Base-by-base conservation (phyloP, 2,888 invertebrate species). In the Oligia fasciuncula region DNA sequence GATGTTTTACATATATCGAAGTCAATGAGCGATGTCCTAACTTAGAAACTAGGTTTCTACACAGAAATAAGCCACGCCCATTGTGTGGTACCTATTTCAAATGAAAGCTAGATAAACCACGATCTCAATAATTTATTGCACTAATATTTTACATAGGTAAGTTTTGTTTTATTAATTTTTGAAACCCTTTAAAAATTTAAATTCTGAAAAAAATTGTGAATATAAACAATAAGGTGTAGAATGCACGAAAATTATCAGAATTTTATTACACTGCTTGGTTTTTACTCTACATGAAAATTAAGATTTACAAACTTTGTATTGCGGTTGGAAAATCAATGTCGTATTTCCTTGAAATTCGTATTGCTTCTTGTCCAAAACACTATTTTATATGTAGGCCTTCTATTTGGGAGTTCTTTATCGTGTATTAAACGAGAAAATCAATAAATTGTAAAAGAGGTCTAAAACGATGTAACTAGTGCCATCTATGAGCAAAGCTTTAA, bases 301-400 rank as follows among this genome's bases (percentile, higher is more conserved):
- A 49, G 13, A 1, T 40, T 57, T 67, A 60, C 66, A 77, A 77
- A 66, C 19, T 60, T 51, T 23, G 40, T 51, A 19, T 66, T 76
- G 76, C 66, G 49, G 77, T 57, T 75, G 29, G 1, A 63, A 77
- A 77, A 29, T 62, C 14, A 1, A 62, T 62, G 62, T 62, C 29
- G 29, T 62, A 29, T 62, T 62, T 62, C 4, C 62, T 54, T 29
- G 6, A 65, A 19, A 57, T 69, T 73, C 0, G 17, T 60, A 11
- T 23, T 60, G 19, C 1, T 29, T 67, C 4, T 66, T 57, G 14
- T 57, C n/a, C n/a, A 35, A 0, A 5, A 13, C 5, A 57, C 13
- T 14, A 66, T 49, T 77, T 4, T 14, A 2, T 17, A 23, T 51
- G 23, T 60, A 19, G 49, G 5, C 2, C 35, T 6, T 17, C 6